phyloP scores from a whole-genome alignment of 64 coral and sea anemone species.

The Hydrozoanthus tunicans region DNA sequence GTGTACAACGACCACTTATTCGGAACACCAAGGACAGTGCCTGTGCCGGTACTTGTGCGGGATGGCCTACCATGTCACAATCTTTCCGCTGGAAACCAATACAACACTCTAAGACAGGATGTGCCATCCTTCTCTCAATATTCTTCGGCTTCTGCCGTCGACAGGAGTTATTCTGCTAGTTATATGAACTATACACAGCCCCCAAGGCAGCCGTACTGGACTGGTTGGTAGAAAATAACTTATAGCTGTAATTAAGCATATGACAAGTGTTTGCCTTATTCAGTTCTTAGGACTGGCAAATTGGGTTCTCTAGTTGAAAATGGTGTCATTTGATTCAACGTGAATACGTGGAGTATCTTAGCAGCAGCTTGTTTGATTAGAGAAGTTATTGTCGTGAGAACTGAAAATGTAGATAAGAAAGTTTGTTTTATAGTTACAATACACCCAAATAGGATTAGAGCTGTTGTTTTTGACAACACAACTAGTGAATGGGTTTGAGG shows the following conservation, averaged over 20 bases:
- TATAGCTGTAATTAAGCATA: not conserved
- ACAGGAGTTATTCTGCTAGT: constrained; percentile 43
- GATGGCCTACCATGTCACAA: constrained; percentile 80
- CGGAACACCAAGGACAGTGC: constrained; percentile 81
- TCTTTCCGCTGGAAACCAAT: constrained; percentile 32
- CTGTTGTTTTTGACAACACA: not conserved
- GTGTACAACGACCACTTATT: constrained; percentile 59
- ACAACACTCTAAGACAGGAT: constrained; percentile 24
- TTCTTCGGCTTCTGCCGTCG: constrained; percentile 38
- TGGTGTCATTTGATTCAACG: too few relatives aligned
- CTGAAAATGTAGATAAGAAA: not conserved
- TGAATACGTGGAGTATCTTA: too few relatives aligned
- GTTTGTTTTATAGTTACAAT: constrained; percentile 8
- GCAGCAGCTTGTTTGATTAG: not conserved
- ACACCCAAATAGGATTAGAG: not conserved
- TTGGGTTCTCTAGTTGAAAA: not conserved
- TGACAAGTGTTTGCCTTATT: not conserved
- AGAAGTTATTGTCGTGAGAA: not conserved
- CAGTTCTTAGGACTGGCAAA: not conserved
- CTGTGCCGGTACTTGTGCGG: constrained; percentile 85
- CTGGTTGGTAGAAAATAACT: constrained; percentile 21
- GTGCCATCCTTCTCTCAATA: constrained; percentile 23
- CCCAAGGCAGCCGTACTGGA: constrained; percentile 48
- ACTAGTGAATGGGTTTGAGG: not conserved
- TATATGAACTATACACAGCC: constrained; percentile 42